Evolutionary conservation across 2,113 vertebrate species (phyloP).

Genomic region (Nicator chloris): DNA sequence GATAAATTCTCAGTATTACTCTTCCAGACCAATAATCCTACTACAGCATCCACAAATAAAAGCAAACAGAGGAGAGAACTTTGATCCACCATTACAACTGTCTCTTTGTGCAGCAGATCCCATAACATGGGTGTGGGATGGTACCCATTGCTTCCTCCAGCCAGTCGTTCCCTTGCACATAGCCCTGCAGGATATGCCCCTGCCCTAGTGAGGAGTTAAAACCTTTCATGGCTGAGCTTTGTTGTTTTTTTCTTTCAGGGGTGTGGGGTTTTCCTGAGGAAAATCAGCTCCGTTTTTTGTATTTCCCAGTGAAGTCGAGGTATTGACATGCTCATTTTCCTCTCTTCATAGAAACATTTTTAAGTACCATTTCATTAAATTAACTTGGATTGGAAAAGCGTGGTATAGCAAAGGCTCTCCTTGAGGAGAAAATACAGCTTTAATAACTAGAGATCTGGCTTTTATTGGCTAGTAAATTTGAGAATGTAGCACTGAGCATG

Average conservation of each 20-base stretch:
- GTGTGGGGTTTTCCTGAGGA: background rate
- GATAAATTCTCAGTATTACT: background rate
- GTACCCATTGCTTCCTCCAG: background rate
- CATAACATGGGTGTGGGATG: rapidly evolving
- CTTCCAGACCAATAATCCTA: background rate
- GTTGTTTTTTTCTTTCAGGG: background rate
- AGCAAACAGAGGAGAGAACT: background rate
- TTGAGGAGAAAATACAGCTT: constrained; percentile 29
- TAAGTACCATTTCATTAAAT: background rate
- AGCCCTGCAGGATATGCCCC: background rate
- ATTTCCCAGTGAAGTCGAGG: background rate
- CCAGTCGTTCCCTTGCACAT: background rate
- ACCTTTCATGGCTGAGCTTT: background rate
- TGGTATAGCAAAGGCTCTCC: background rate
- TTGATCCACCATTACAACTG: too few species aligned
- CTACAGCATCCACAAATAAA: background rate
- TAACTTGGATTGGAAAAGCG: background rate
- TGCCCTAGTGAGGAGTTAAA: background rate
- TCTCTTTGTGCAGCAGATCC: background rate
- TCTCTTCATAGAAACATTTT: background rate
- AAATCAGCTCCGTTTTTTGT: background rate
- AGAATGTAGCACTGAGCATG: constrained; percentile 7
- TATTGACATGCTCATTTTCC: background rate
- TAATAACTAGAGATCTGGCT: constrained; percentile 13
- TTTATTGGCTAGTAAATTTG: constrained; percentile 25